Percentiles rank a stretch among this genome's conserved stretches.
Evolutionary conservation across 2,888 invertebrate genomes (phyloP).

Genomic region (Iphiclides podalirius): DNA sequence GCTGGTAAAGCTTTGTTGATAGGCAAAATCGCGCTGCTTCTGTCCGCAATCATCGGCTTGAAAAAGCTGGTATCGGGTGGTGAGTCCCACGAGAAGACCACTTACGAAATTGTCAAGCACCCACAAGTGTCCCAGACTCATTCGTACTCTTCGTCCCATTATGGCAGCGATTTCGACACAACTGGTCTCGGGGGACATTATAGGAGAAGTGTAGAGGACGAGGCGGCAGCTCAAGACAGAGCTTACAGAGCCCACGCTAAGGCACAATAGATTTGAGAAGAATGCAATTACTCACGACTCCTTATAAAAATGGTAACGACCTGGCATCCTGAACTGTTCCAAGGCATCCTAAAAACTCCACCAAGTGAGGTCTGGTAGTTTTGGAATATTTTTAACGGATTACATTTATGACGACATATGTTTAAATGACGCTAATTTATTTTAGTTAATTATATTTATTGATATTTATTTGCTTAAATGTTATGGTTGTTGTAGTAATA

Average conservation of each 20-base stretch:
- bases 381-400: constrained; percentile 30
- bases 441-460: constrained; percentile 27
- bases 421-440: constrained; percentile 41
- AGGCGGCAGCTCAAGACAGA: constrained; percentile 82
- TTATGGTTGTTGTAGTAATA: constrained; percentile 10
- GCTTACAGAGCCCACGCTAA: constrained; percentile 80
- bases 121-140: constrained; percentile 90
- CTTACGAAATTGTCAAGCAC: constrained; percentile 91
- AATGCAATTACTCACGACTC: constrained; percentile 62
- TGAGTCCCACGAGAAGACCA: constrained; percentile 87
- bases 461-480: constrained; percentile 19
- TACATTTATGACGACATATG: constrained; percentile 33
- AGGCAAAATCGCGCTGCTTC: constrained; percentile 90
- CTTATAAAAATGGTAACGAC: constrained; percentile 57
- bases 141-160: constrained; percentile 85
- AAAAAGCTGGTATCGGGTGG: constrained; percentile 86
- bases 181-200: constrained; percentile 81
- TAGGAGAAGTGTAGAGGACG: constrained; percentile 80
- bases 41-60: constrained; percentile 88
- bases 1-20: constrained; percentile 90
- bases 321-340: constrained; percentile 36
- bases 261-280: constrained; percentile 47
- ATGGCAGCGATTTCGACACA: constrained; percentile 81
- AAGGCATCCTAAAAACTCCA: constrained; percentile 37
- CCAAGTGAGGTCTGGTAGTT: constrained; percentile 39